Conservation (phyloP, 2,113 vertebrate genomes). For the Tragelaphus imberbis region DNA sequence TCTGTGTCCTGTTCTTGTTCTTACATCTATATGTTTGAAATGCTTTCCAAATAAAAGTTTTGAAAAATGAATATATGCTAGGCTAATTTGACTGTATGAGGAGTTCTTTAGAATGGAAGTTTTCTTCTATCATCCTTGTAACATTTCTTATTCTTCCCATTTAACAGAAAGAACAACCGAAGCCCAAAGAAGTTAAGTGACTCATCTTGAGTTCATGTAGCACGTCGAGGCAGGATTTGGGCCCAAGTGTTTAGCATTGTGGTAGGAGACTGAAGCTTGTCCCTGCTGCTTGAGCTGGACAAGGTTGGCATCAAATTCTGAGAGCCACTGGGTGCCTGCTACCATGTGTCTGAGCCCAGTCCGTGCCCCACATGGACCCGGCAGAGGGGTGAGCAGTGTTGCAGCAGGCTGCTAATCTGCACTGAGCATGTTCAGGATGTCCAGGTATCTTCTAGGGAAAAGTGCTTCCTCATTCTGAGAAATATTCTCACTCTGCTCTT, state of each 20-base stretch:
- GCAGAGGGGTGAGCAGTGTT: neutral
- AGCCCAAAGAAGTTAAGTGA: neutral
- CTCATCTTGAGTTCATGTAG: neutral
- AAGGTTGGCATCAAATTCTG: neutral
- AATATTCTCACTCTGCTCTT: neutral
- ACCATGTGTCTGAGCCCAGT: neutral
- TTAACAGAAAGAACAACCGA: conserved; percentile 16
- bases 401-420: neutral
- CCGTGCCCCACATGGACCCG: neutral
- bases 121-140: neutral
- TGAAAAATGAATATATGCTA: neutral
- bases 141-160: conserved; percentile 6
- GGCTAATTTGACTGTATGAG: neutral
- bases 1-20: neutral
- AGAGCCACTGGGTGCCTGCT: neutral
- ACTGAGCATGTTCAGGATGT: neutral
- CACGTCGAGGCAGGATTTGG: neutral
- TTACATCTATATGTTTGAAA: neutral
- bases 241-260: neutral
- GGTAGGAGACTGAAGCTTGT: neutral
- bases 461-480: neutral
- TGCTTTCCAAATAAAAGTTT: conserved; percentile 32
- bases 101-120: neutral
- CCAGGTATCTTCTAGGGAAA: neutral
- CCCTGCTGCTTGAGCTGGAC: neutral